These are phyloP conservation scores for Shargacucullia verbasci DNA, from an alignment of 2,888 invertebrate genomes.

Conservation along the genomic window DNA sequence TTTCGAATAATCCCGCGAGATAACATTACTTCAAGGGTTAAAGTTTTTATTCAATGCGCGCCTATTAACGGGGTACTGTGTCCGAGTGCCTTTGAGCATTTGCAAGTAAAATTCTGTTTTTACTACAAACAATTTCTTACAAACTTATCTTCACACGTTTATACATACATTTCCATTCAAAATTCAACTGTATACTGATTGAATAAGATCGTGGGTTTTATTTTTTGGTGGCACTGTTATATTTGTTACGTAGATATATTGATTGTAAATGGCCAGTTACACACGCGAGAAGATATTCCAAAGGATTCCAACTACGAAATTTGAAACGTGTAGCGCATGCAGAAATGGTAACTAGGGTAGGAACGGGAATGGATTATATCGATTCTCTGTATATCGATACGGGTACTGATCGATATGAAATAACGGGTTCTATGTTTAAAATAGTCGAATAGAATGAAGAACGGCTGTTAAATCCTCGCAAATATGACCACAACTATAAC, in stretches of 20 bases:
- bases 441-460: no score
- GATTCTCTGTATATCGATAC: conserved; percentile 40
- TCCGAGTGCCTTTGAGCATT: conserved; percentile 65
- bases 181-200: conserved; percentile 24
- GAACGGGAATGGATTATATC: conserved; percentile 42
- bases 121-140: conserved; percentile 54
- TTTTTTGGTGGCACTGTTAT: neutral
- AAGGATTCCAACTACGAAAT: conserved; percentile 58
- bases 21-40: conserved; percentile 27
- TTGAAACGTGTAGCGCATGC: conserved; percentile 52
- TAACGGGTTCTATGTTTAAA: no score
- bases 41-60: conserved; percentile 66
- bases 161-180: conserved; percentile 11
- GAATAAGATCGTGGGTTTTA: neutral
- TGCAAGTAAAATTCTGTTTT: conserved; percentile 70
- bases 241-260: conserved; percentile 41
- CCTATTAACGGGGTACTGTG: conserved; percentile 65
- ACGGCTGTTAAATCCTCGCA: no score
- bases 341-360: conserved; percentile 41
- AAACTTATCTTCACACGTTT: conserved; percentile 12
- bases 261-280: conserved; percentile 58
- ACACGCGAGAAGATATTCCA: conserved; percentile 48
- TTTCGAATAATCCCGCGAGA: conserved; percentile 32
- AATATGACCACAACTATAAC: no score
- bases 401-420: no score